Evolutionary conservation across 1,140 invertebrate genomes (phyloP).

Genomic region (Gryon sp.): DNA sequence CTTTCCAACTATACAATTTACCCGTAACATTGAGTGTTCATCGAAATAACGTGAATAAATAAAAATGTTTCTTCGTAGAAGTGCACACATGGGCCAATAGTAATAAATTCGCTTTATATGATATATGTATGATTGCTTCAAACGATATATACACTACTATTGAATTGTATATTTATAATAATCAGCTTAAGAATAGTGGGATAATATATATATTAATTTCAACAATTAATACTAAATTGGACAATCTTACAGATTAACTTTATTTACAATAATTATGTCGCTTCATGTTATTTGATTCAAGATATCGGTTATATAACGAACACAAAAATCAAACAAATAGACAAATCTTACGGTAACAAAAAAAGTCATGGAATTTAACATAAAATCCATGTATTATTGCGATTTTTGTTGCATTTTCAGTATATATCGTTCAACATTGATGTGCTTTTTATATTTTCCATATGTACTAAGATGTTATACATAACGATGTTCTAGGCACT

Average conservation of each 20-base stretch:
- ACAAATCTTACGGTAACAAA: constrained; percentile 3
- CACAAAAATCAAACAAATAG: constrained; percentile 29
- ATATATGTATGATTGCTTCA: constrained; percentile 16
- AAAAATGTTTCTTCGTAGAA: not conserved
- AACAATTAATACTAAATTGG: constrained; percentile 57
- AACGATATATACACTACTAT: constrained; percentile 48
- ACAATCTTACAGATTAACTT: constrained; percentile 60
- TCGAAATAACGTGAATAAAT: too few species aligned
- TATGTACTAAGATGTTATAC: constrained; percentile 14
- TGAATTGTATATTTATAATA: constrained; percentile 11
- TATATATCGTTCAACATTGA: constrained; percentile 35
- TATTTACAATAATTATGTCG: constrained; percentile 67
- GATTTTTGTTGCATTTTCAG: constrained; percentile 2
- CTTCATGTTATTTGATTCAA: constrained; percentile 27
- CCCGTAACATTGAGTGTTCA: too few species aligned
- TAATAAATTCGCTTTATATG: not conserved
- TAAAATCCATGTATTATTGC: not conserved
- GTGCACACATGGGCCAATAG: not conserved
- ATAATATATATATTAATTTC: constrained; percentile 56
- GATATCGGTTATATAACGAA: constrained; percentile 25
- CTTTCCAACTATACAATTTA: too few species aligned
- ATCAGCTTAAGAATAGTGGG: constrained; percentile 18
- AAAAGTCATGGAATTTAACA: not conserved
- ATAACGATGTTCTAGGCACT: constrained; percentile 36
- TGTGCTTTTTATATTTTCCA: not conserved